Evolutionary conservation across 1,140 invertebrate genomes (phyloP), one percentile per base, ranked within the genome.

Genomic region (Cydia amplana): DNA sequence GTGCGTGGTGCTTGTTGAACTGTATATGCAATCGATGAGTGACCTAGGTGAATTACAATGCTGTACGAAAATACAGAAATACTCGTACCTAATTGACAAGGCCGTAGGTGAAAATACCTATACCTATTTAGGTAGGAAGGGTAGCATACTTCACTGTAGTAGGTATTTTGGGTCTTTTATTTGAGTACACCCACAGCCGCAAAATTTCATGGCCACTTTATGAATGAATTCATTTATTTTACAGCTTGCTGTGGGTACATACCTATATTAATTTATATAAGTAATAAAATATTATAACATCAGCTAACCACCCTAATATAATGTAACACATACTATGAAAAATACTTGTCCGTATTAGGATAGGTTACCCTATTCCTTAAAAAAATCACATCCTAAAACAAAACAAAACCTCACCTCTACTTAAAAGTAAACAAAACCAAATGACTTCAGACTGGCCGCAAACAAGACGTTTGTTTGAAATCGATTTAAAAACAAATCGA

Each of bases 1-100:
- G 63, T 85, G 78, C 78, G 74, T 77, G 32, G 32, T 5, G 16
- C 55, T n/a, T n/a, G 49, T 75, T 78, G 79, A 23, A 77, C 75
- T 72, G 63, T 49, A 60, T 78, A 79, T 82, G 80, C 82, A 78
- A 82, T 82, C 73, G 70, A 72, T 75, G 72, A 78, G 55, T 75
- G 74, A 77, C 77, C 74, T 74, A 49, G 46, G 72, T 12, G 9
- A 12, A 60, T 9, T 23, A 60, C 9, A 60, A 55, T 55, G 51
- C n/a, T 55, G 51, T 55, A 18, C 16, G 16, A 55, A 55, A 55
- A n/a, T 55, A 16, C 1, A 16, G 14, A 16, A 49, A 49, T 16
- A 16, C n/a, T n/a, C n/a, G n/a, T n/a, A n/a, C 9, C 3, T 16
- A 49, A 16, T 49, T 49, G 46, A 49, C 46, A 49, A 16, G 46